Base-by-base conservation (phyloP, 1,140 invertebrate genomes). In the Trissolcus basalis region DNA sequence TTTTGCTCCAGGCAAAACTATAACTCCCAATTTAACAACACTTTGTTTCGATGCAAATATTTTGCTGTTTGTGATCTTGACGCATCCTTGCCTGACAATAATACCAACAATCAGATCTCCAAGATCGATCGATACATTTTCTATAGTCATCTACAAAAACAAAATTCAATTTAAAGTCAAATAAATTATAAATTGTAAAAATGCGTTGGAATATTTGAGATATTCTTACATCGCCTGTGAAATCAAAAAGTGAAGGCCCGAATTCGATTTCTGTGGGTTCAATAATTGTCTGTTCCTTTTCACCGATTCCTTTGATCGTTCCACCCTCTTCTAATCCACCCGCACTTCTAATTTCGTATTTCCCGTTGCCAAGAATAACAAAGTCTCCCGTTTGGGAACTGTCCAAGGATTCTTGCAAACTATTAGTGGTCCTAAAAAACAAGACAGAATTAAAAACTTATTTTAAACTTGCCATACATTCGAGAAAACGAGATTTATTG, bases 271-370 rank as follows among this genome's bases (percentile, higher is more conserved):
- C 84, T 27, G 71, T 76, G 13, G 82, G 82, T 63, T 39, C 74
- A 13, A 89, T 49, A 45, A 85, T 55, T 1, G 80, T 86, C 0
- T 60, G 19, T 6, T 84, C 71, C 15, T 32, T 7, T n/a, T 56
- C 61, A 15, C 71, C 43, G 36, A 90, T 82, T 16, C 90, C 89
- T 78, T 77, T 89, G 14, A 91, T 81, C 15, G 60, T 81, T 11
- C 89, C 89, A n/a, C 89, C 89, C 70, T 88, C 85, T 79, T 90
- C 85, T 43, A 91, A 79, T n/a, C 83, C 87, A 33, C 85, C 86
- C 9, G 85, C 81, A 54, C 81, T 76, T 61, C 80, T 80, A 41
- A 90, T 86, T 14, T 69, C 65, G 81, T 90, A 85, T 7, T 74
- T 81, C n/a, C 85, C 86, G 54, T 89, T 81, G 54, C 86, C 87